Base-by-base conservation (phyloP, 2,888 invertebrate species). In the Thecocarcelia acutangulata region DNA sequence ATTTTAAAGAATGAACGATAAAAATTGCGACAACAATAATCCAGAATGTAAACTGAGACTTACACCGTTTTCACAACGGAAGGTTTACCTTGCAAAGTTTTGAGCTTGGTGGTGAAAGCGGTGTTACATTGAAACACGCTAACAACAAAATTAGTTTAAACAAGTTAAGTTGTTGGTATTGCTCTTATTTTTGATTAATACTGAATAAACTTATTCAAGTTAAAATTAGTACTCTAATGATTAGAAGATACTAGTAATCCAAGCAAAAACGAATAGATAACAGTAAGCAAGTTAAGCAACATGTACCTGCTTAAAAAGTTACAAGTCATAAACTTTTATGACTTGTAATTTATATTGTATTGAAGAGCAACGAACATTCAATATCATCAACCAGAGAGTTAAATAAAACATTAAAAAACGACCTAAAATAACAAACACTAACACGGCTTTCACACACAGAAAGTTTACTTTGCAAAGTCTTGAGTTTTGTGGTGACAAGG, bases 301-400 rank as follows among this genome's bases (percentile, higher is more conserved):
- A 59, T 78, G 78, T 68, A 61, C 64, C 40, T 58, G 54, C 28
- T 56, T 58, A 63, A 70, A 44, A 46, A 33, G 28, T 58, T 52
- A 50, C 50, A 72, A 72, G 64, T 78, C 77, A 72, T 78, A 58
- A 78, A 78, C 77, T 78, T 78, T 58, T 33, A 33, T n/a, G n/a
- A n/a, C n/a, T n/a, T n/a, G n/a, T 70, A 64, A 21, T 69, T 61
- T 46, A 61, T 64, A 78, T 72, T 58, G 46, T 69, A 61, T 6
- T 48, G 37, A 61, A 59, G 37, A 73, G 44, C 13, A 50, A 50
- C 21, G 21, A 72, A 28, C 52, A 46, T 15, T 9, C 21, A 59
- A 58, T 37, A 66, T n/a, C 33, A 33, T 33, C 52, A 17, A 37
- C 0, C 68, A 46, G 28, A 61, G 61, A 59, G 21, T 64, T 54